Conservation (phyloP, 2,797 vertebrate genomes). For the Phataginus tetradactyla region DNA sequence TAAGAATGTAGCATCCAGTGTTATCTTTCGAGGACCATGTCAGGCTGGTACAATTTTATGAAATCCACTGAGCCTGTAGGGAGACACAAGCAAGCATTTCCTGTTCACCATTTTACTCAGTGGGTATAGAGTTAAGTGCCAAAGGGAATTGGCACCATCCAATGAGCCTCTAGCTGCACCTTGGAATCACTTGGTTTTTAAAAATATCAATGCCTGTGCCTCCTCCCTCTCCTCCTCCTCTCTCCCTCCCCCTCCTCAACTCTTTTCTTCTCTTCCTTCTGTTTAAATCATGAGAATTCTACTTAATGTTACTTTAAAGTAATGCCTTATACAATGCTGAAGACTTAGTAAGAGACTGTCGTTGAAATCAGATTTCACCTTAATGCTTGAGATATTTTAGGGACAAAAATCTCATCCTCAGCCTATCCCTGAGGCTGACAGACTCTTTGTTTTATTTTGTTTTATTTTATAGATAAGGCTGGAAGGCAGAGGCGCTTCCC, state of each 20-base stretch:
- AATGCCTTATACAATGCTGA: background rate
- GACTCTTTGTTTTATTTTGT: background rate
- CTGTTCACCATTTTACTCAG: background rate
- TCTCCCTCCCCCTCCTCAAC: too few species aligned
- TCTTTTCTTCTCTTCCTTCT: too few species aligned
- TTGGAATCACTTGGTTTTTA: background rate
- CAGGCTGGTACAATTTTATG: background rate
- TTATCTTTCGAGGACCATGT: background rate
- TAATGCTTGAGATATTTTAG: background rate
- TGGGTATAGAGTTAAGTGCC: background rate
- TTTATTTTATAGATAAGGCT: background rate
- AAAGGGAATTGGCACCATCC: background rate
- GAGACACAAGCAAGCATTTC: conserved; percentile 13
- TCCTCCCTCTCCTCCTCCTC: accelerated
- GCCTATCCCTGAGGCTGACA: too few species aligned
- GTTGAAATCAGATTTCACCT: background rate
- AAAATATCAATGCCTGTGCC: background rate
- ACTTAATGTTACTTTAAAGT: background rate
- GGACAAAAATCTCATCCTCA: background rate
- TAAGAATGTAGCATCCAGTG: background rate
- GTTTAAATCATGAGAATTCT: background rate
- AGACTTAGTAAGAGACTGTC: background rate
- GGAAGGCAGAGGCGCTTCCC: background rate
- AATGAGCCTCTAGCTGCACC: background rate
- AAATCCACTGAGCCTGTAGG: background rate